A percentile compares a stretch with the other conserved stretches of the same genome.
phyloP scores from a whole-genome alignment of 2,113 vertebrate genomes.

The Aldabrachelys gigantea region DNA sequence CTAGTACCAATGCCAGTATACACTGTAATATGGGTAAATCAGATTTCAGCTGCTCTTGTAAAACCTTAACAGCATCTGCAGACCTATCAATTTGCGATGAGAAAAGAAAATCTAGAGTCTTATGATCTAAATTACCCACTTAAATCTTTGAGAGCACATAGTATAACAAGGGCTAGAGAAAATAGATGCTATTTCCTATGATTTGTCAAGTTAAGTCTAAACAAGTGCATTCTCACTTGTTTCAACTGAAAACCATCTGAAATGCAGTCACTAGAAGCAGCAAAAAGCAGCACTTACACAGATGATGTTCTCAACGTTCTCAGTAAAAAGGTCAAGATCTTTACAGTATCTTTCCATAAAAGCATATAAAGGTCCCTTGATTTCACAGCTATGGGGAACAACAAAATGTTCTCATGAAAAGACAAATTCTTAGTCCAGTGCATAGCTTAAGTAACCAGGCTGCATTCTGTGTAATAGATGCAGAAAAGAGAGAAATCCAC shows the following conservation, averaged over 20 bases:
- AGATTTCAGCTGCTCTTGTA: constrained; percentile 68
- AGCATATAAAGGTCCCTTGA: neutral
- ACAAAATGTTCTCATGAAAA: constrained; percentile 3
- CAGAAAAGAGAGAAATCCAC: neutral
- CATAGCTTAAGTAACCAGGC: constrained; percentile 3
- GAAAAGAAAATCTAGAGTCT: neutral
- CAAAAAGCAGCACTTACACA: constrained; percentile 38
- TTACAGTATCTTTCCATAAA: neutral
- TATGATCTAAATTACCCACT: constrained; percentile 61
- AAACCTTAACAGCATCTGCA: constrained; percentile 50
- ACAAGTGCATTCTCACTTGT: constrained; percentile 50
- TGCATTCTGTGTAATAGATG: neutral
- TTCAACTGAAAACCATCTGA: constrained; percentile 26
- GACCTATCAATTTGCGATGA: constrained; percentile 31
- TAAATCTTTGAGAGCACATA: constrained; percentile 40
- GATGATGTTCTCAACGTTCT: constrained; percentile 41
- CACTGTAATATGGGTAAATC: constrained; percentile 42
- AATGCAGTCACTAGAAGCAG: neutral
- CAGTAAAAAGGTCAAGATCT: constrained; percentile 33
- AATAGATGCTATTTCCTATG: constrained; percentile 73
- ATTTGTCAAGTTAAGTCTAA: constrained; percentile 68
- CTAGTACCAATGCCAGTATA: constrained; percentile 58
- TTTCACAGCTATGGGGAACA: constrained; percentile 38
- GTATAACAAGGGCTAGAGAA: constrained; percentile 61
- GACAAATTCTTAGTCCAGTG: neutral